These are phyloP conservation scores for Hypotaenidia okinawae DNA, from an alignment of 2,797 vertebrate species.

Conservation along the genomic window DNA sequence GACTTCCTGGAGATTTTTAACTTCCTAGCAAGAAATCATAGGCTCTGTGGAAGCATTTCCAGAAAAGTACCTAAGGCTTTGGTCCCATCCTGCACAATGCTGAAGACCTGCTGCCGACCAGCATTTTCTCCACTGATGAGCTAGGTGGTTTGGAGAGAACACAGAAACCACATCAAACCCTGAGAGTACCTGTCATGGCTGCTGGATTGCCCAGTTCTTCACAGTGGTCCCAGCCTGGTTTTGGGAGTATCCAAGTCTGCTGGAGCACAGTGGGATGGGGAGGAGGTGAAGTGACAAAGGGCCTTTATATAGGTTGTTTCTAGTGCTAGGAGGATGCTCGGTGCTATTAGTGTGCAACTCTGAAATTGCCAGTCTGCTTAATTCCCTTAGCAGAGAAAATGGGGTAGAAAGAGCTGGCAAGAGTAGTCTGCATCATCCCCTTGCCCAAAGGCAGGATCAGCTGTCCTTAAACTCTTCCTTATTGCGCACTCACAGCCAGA, in stretches of 20 bases:
- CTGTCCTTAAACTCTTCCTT: background rate
- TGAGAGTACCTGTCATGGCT: fast-evolving
- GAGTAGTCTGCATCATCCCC: background rate
- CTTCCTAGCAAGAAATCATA: background rate
- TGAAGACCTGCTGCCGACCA: background rate
- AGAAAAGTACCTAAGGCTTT: background rate
- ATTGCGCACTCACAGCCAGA: background rate
- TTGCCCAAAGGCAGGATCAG: background rate
- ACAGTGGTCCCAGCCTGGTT: fast-evolving
- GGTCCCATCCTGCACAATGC: fast-evolving
- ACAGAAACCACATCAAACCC: background rate
- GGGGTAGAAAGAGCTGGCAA: background rate
- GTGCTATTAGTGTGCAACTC: background rate
- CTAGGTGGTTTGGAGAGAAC: fast-evolving
- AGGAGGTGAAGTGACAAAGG: background rate
- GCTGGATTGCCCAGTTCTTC: background rate
- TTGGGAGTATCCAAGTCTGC: background rate
- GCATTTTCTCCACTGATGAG: background rate
- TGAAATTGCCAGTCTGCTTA: background rate
- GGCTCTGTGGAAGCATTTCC: background rate
- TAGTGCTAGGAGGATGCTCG: fast-evolving
- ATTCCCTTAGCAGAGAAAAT: background rate
- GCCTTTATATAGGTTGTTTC: background rate
- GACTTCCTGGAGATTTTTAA: background rate
- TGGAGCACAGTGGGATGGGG: background rate